These are phyloP conservation scores for Papilio helenus DNA, from an alignment of 1,140 invertebrate species.

Conservation along the genomic window DNA sequence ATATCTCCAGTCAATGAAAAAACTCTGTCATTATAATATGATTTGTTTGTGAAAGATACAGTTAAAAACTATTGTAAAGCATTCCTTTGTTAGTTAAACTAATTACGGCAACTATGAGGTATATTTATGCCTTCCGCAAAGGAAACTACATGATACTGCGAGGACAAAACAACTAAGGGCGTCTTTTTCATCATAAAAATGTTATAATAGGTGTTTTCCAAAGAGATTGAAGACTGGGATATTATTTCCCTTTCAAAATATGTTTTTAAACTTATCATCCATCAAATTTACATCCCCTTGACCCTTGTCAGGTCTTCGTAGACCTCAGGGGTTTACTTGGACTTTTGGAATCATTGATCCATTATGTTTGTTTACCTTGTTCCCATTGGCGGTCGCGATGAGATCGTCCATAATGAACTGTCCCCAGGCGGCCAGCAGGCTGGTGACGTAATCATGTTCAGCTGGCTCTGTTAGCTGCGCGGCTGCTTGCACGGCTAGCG, in stretches of 20 bases:
- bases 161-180: not conserved
- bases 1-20: not conserved
- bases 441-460: conserved; percentile 89
- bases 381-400: conserved; percentile 85
- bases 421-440: conserved; percentile 91
- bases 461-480: conserved; percentile 63
- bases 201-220: not conserved
- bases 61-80: not conserved
- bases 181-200: not conserved
- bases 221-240: not conserved
- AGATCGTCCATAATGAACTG: conserved; percentile 91
- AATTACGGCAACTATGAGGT: not conserved
- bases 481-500: conserved; percentile 79
- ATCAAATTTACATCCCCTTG: too few species aligned
- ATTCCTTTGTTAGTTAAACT: not conserved
- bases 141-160: not conserved
- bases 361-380: conserved; percentile 59
- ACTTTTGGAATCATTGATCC: not conserved
- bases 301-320: not conserved
- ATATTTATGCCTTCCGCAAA: not conserved
- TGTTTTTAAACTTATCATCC: not conserved
- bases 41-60: not conserved
- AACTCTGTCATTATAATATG: not conserved
- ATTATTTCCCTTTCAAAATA: not conserved
- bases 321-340: not conserved